Percentiles rank a stretch among this genome's conserved stretches.
Evolutionary conservation across 2,797 vertebrate genomes (phyloP).

Genomic region (Micromesistius poutassou): DNA sequence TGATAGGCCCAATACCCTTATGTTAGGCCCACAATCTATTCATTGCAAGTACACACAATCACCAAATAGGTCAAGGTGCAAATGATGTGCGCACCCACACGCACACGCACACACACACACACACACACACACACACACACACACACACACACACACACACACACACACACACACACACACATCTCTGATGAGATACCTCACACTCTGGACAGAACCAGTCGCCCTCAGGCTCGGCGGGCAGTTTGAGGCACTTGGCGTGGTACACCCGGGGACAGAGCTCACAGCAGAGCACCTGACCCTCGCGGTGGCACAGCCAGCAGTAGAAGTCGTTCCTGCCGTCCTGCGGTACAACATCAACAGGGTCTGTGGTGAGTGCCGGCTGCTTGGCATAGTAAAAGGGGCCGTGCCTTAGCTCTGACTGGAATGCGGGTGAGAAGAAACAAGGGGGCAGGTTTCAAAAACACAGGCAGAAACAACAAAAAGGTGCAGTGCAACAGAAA

Average conservation of each 20-base stretch:
- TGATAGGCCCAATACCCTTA: not conserved
- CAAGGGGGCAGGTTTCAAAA: constrained; percentile 92
- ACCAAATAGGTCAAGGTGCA: not conserved
- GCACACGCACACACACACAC: not conserved
- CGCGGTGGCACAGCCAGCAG: constrained; percentile 99
- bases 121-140: constrained; percentile 11
- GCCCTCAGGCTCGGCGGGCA: constrained; percentile 88
- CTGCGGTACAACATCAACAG: constrained; percentile 99
- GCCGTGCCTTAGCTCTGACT: constrained; percentile 99
- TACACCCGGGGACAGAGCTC: constrained; percentile 99
- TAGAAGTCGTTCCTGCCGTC: constrained; percentile 99
- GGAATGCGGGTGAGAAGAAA: constrained; percentile 96
- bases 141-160: not conserved
- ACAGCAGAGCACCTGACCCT: constrained; percentile 99
- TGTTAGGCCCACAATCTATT: not conserved
- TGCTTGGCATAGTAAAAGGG: constrained; percentile 99
- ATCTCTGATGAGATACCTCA: constrained; percentile 66
- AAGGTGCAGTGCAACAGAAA: constrained; percentile 75
- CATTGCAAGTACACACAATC: not conserved
- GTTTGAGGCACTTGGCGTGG: constrained; percentile 99
- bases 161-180: constrained; percentile 11
- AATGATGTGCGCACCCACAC: not conserved
- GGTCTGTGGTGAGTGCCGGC: constrained; percentile 88
- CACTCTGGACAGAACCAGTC: constrained; percentile 98
- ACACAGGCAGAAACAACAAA: constrained; percentile 76